These are phyloP conservation scores for Erythrolamprus reginae DNA, from an alignment of 2,113 vertebrate species.

Conservation along the genomic window DNA sequence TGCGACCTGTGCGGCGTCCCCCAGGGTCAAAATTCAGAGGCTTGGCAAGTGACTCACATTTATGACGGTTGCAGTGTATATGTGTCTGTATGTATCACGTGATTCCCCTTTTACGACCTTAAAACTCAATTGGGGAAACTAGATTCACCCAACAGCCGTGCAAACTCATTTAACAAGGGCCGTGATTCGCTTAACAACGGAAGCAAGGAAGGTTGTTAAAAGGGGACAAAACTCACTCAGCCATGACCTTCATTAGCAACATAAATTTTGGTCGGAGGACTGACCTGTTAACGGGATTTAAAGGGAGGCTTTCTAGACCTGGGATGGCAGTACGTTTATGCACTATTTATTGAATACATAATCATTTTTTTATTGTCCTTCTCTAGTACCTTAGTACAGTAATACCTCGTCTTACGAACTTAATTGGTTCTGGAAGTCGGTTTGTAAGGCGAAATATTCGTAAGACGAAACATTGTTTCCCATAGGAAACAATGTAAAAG, in stretches of 20 bases:
- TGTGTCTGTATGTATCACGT: not conserved
- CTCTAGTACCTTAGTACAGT: too few relatives aligned
- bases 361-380: too few relatives aligned
- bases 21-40: not conserved
- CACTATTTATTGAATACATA: too few relatives aligned
- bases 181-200: not conserved
- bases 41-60: not conserved
- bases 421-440: too few relatives aligned
- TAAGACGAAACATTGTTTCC: too few relatives aligned
- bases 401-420: too few relatives aligned
- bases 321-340: too few relatives aligned
- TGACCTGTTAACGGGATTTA: not conserved
- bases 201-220: not conserved
- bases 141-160: not conserved
- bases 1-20: too few relatives aligned
- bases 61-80: not conserved
- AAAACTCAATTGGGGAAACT: not conserved
- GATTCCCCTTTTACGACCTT: not conserved
- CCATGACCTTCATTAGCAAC: not conserved
- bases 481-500: too few relatives aligned
- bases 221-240: not conserved
- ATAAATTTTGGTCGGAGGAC: not conserved
- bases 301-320: not conserved
- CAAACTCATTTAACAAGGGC: not conserved
- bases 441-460: too few relatives aligned